Base-by-base conservation (phyloP, 92 coral and sea anemone genomes). In the Heteractis magnifica region DNA sequence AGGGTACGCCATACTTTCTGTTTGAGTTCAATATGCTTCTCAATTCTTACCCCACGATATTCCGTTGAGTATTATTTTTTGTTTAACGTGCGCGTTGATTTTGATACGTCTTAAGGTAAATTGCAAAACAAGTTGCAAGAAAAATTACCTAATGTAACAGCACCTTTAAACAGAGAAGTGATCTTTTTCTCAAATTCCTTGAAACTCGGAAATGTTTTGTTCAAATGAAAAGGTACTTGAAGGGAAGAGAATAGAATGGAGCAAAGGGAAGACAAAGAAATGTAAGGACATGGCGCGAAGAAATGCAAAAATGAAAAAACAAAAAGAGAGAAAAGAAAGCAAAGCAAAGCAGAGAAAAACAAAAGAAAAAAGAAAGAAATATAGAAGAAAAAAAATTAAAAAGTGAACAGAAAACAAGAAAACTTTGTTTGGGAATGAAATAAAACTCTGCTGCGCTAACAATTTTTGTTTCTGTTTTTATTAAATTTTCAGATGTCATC, bases 401-500 rank as follows among this genome's bases (percentile, higher is more conserved):
- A 8, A 12, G 12, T 5, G 10, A n/a, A n/a, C 21, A 5, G 3
- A 62, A 23, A 62, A n/a, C 8, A 18, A 62, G 23, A 6, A 62
- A 16, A 0, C 44, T 34, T 34, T 34, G 13, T 53, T 53, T 53
- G 4, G 49, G 71, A 64, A 64, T 0, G 23, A 23, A 64, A 4
- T 6, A 64, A 58, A 13, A 12, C 5, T 56, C 12, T 23, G 10
- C 44, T 34, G 44, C 44, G 3, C 44, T 5, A 49, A 75, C 16
- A 52, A 6, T 41, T 55, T 50, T 52, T 12, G 26, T 11, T 13
- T 13, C 14, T 11, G 16, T 10, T 77, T 58, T 64, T 49, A 15
- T 49, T 34, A 34, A 34, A 34, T 51, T 78, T 71, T 60, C 86
- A 93, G 98, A 89, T 93, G 82, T 90, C 94, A 16, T 70, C 87